These are phyloP conservation scores for Lithophane socia DNA, from an alignment of 2,888 invertebrate species.

Conservation along the genomic window DNA sequence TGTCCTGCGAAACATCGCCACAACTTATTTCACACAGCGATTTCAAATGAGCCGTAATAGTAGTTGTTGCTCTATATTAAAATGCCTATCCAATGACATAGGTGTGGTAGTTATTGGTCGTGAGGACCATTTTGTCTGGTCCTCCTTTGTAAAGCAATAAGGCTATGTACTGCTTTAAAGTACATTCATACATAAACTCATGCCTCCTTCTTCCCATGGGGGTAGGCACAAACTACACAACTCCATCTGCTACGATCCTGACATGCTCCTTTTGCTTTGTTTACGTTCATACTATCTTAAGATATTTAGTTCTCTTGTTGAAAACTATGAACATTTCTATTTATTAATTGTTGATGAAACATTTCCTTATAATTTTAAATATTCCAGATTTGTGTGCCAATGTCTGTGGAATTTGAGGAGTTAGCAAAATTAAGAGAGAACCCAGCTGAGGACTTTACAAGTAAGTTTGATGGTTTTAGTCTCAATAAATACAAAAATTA, in stretches of 20 bases:
- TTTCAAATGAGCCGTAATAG: too few species aligned
- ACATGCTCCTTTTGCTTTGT: background rate
- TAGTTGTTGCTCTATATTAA: too few species aligned
- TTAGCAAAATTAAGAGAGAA: slow-evolving; percentile 97
- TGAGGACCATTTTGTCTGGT: too few species aligned
- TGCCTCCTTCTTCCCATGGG: background rate
- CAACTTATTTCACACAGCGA: too few species aligned
- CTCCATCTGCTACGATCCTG: background rate
- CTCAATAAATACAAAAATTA: background rate
- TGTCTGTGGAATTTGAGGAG: slow-evolving; percentile 99
- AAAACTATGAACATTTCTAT: background rate
- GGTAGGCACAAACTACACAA: background rate
- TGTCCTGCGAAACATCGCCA: too few species aligned
- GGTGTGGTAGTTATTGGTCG: too few species aligned
- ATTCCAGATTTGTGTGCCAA: slow-evolving; percentile 96
- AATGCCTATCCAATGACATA: too few species aligned
- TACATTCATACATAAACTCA: background rate
- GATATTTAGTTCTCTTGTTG: background rate
- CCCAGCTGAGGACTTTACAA: slow-evolving; percentile 95
- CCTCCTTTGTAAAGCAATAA: background rate
- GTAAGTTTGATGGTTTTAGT: slow-evolving; percentile 83
- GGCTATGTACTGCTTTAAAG: background rate
- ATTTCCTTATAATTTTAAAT: slow-evolving; percentile 1
- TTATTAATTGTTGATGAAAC: background rate
- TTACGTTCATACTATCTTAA: background rate